Evolutionary conservation across 2,113 vertebrate species (phyloP), one percentile per base, ranked within the genome.

Genomic region (Brachirus orientalis): DNA sequence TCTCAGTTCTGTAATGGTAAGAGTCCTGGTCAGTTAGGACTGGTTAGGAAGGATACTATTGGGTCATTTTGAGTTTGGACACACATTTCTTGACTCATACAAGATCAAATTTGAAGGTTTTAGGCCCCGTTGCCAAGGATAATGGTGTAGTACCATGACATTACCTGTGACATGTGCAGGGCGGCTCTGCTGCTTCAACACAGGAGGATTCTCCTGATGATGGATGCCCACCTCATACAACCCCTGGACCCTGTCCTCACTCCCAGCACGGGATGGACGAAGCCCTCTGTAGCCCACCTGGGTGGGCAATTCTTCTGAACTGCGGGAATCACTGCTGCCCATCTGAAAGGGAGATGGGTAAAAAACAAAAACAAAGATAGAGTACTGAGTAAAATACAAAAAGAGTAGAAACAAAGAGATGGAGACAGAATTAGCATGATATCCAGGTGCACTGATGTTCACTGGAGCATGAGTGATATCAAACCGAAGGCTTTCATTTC

Each of bases 321-420:
- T 93, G 33, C 28, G 82, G 58, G 90, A 92, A 41, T 80, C 86
- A 57, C 84, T 85, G 85, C 91, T 90, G 62, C 79, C 84, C 61
- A 82, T 79, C 83, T 92, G 88, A 61, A n/a, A 75, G 48, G 0
- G 13, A 28, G 50, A 67, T 35, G 18, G 17, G 36, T 44, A 50
- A 64, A 22, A 3, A 64, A 11, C 55, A 16, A 43, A 77, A 45
- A 7, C 36, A 28, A 68, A 43, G 54, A 40, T 9, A 69, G 18
- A 58, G 13, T 80, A 64, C n/a, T 84, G 35, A 82, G 53, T 84
- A 77, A 68, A 64, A 52, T 10, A 36, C 20, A 18, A 10, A 12
- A 1, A 1, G 50, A 72, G 35, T 40, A 12, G 11, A 12, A 40
- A 64, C 17, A 41, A 41, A 61, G 50, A 52, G 33, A 70, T 40